phyloP scores from a whole-genome alignment of 2,888 invertebrate genomes.

The Patella depressa region DNA sequence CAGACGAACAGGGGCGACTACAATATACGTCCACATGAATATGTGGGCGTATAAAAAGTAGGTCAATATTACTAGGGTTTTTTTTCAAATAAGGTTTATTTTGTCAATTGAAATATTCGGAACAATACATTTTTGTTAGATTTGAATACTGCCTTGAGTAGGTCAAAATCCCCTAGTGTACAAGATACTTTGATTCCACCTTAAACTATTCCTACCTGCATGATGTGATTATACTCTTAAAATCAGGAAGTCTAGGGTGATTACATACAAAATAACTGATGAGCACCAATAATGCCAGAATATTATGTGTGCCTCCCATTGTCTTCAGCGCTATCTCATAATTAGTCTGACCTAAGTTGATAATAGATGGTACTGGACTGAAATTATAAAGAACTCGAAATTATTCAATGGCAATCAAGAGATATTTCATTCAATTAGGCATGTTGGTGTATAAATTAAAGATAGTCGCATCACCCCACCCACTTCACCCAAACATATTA shows the following conservation, averaged over 20 bases:
- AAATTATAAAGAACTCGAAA: constrained; percentile 17
- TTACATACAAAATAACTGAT: constrained; percentile 70
- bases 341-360: constrained; percentile 43
- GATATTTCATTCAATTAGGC: too few relatives aligned
- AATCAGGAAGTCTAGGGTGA: constrained; percentile 66
- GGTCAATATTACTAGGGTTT: background rate
- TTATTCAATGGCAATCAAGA: background rate
- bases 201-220: constrained; percentile 47
- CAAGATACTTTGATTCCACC: too few relatives aligned
- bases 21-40: constrained; percentile 24
- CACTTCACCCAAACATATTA: too few relatives aligned
- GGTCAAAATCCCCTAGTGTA: too few relatives aligned
- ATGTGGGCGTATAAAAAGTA: background rate
- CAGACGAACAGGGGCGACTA: background rate
- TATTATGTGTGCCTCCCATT: constrained; percentile 66
- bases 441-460: too few relatives aligned
- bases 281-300: constrained; percentile 64
- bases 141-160: too few relatives aligned
- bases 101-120: too few relatives aligned
- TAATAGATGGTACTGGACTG: constrained; percentile 60
- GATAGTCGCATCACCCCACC: too few relatives aligned
- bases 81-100: background rate
- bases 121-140: too few relatives aligned
- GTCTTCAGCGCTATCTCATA: constrained; percentile 59
- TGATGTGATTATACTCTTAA: constrained; percentile 40